Conservation (phyloP, 1,140 invertebrate genomes). For the Papilio dardanus region DNA sequence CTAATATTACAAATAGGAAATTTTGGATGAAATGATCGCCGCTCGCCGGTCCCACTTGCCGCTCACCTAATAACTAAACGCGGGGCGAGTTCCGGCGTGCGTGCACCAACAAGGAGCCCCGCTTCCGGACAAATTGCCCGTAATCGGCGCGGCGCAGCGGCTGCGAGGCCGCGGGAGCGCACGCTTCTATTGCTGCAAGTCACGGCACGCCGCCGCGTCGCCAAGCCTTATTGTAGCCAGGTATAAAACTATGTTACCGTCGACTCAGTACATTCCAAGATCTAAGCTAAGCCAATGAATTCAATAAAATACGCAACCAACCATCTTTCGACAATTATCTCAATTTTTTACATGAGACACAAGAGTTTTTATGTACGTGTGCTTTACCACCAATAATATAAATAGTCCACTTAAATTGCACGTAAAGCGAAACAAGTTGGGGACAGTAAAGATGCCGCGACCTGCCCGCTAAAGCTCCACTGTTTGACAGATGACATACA, state of each 20-base stretch:
- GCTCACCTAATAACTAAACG: not conserved
- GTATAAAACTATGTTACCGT: too few relatives aligned
- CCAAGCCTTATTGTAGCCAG: not conserved
- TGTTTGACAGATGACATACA: not conserved
- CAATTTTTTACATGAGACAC: not conserved
- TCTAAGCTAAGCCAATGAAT: not conserved
- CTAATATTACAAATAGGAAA: too few relatives aligned
- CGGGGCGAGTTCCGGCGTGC: not conserved
- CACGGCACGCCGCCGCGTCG: not conserved
- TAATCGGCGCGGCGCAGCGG: not conserved
- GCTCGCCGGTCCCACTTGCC: too few relatives aligned
- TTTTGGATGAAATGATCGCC: too few relatives aligned
- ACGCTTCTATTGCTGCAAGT: not conserved
- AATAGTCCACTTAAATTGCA: not conserved
- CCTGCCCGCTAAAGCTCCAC: not conserved
- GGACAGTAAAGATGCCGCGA: not conserved
- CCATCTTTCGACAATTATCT: not conserved
- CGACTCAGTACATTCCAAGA: too few relatives aligned
- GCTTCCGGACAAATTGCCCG: slow-evolving; percentile 9
- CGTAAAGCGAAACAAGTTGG: not conserved
- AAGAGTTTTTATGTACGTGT: not conserved
- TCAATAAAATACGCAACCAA: not conserved
- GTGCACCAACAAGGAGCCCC: not conserved
- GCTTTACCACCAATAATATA: not conserved
- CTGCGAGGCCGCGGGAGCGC: not conserved